Evolutionary conservation across 1,140 invertebrate species (phyloP).

Genomic region (Panonychus citri): DNA sequence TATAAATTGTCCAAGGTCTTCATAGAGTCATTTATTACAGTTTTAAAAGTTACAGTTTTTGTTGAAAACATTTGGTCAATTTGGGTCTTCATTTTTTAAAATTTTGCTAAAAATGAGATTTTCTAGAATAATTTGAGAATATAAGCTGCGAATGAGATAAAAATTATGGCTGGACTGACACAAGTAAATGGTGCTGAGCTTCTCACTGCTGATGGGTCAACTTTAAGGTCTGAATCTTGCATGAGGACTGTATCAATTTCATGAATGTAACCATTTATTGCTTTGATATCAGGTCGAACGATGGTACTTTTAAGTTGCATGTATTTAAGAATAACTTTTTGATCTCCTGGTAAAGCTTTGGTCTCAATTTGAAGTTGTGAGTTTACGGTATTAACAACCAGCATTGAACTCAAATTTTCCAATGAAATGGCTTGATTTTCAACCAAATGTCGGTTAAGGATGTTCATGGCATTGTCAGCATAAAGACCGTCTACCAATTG

Average conservation of each 20-base stretch:
- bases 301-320: slow-evolving; percentile 52
- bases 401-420: slow-evolving; percentile 5
- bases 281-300: slow-evolving; percentile 63
- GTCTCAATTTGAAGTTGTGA: slow-evolving; percentile 1
- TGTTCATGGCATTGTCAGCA: slow-evolving; percentile 8
- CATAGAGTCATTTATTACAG: too few species aligned
- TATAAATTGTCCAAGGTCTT: too few species aligned
- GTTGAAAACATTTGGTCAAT: too few species aligned
- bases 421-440: slow-evolving; percentile 8
- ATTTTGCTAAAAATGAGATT: too few species aligned
- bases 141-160: too few species aligned
- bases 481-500: slow-evolving; percentile 12
- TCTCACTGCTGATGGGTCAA: background rate
- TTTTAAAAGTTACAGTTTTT: too few species aligned
- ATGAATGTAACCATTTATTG: slow-evolving; percentile 77
- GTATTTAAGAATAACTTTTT: slow-evolving; percentile 61
- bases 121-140: too few species aligned
- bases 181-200: too few species aligned
- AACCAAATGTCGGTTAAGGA: slow-evolving; percentile 14
- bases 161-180: too few species aligned
- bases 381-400: background rate
- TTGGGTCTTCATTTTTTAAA: too few species aligned
- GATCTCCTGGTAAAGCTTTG: slow-evolving; percentile 10
- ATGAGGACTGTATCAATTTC: slow-evolving; percentile 63
- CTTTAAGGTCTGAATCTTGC: slow-evolving; percentile 30